Conservation (phyloP, 37 sponge, comb jelly and placozoan genomes). For the Ianthella basta region DNA sequence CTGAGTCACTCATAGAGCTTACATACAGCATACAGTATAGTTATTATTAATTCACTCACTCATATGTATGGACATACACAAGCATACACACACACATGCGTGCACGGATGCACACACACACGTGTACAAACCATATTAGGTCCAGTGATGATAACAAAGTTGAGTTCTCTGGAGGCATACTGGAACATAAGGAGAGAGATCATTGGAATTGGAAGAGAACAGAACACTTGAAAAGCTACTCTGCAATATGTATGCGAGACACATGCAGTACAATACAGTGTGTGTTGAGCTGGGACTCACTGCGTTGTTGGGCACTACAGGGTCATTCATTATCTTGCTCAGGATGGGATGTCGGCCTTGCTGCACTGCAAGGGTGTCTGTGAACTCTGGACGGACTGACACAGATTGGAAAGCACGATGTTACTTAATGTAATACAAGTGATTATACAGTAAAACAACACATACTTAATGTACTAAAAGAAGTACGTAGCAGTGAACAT, state of each 20-base stretch:
- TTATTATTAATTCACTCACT: neutral
- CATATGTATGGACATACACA: no score
- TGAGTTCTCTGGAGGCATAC: constrained; percentile 83
- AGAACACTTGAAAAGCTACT: neutral
- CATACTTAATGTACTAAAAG: no score
- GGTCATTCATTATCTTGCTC: constrained; percentile 68
- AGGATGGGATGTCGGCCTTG: constrained; percentile 93
- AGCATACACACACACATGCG: no score
- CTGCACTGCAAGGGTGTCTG: constrained; percentile 94
- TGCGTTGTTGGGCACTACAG: constrained; percentile 82
- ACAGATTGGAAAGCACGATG: neutral
- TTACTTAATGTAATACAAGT: neutral
- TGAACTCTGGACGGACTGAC: constrained; percentile 83
- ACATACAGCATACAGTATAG: neutral
- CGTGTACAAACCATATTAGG: constrained; percentile 89
- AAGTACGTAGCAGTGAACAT: no score
- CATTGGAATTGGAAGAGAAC: neutral
- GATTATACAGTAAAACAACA: no score
- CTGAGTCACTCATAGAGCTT: neutral
- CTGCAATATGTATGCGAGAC: no score
- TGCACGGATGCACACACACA: no score
- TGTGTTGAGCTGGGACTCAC: constrained; percentile 60
- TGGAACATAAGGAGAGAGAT: constrained; percentile 28
- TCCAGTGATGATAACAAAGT: constrained; percentile 94
- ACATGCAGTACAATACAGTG: neutral